phyloP scores from a whole-genome alignment of 2,888 invertebrate genomes.

The Lepidochrysops patricia region DNA sequence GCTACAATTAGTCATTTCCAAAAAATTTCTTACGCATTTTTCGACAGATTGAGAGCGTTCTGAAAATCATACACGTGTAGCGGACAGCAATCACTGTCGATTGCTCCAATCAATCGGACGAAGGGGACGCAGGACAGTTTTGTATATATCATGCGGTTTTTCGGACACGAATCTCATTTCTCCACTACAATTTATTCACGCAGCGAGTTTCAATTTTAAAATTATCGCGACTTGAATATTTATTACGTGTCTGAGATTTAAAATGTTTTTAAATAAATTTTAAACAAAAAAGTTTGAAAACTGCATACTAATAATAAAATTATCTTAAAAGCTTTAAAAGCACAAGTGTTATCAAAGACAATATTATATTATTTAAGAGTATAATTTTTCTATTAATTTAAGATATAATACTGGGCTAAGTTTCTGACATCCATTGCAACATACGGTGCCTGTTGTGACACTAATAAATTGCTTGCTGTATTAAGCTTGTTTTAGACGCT shows the following conservation, averaged over 20 bases:
- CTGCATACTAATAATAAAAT: too few species aligned
- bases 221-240: conserved; percentile 3
- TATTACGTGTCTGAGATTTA: conserved; percentile 14
- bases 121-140: neutral
- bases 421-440: neutral
- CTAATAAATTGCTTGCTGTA: neutral
- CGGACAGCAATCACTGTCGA: neutral
- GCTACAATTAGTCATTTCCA: too few species aligned
- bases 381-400: too few species aligned
- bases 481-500: neutral
- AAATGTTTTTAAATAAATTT: too few species aligned
- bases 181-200: neutral
- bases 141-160: neutral
- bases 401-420: neutral
- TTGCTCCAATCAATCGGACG: neutral
- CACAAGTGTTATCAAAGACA: too few species aligned
- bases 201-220: neutral
- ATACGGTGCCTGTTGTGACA: neutral
- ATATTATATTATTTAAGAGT: too few species aligned
- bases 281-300: too few species aligned
- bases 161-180: neutral
- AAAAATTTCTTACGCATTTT: too few species aligned
- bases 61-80: neutral
- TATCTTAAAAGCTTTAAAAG: too few species aligned
- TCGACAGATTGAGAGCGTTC: neutral